phyloP scores from a whole-genome alignment of 2,888 invertebrate species.

The Agriopis aurantiaria region DNA sequence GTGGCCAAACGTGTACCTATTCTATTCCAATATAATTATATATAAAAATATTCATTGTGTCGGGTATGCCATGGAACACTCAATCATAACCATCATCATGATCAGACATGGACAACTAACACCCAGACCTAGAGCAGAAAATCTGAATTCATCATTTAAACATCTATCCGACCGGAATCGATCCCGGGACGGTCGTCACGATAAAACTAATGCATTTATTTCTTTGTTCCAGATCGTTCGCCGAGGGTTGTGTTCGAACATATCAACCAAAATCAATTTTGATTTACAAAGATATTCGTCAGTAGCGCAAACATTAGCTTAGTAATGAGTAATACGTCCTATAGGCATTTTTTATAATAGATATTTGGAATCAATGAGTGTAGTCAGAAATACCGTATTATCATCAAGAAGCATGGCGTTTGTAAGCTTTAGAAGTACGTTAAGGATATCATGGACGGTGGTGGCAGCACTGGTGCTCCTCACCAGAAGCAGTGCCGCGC shows the following conservation, averaged over 20 bases:
- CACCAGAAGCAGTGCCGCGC: slow-evolving; percentile 75
- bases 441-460: slow-evolving; percentile 72
- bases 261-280: slow-evolving; percentile 59
- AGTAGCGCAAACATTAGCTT: slow-evolving; percentile 55
- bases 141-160: too few relatives aligned
- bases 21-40: too few relatives aligned
- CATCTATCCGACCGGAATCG: too few relatives aligned
- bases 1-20: too few relatives aligned
- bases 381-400: slow-evolving; percentile 59
- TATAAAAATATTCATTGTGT: too few relatives aligned
- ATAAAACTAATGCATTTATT: slow-evolving; percentile 35
- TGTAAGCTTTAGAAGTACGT: slow-evolving; percentile 66
- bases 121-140: too few relatives aligned
- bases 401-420: slow-evolving; percentile 69
- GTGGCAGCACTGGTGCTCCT: slow-evolving; percentile 67
- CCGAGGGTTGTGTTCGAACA: slow-evolving; percentile 59
- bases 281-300: slow-evolving; percentile 61
- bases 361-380: slow-evolving; percentile 70
- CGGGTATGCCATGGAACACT: too few relatives aligned
- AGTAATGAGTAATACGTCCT: slow-evolving; percentile 67
- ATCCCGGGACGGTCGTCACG: too few relatives aligned
- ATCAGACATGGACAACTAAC: too few relatives aligned
- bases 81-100: too few relatives aligned
- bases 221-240: slow-evolving; percentile 74
- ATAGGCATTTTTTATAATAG: slow-evolving; percentile 66